Percentiles rank a stretch among this genome's conserved stretches.
Evolutionary conservation across 1,140 invertebrate species (phyloP).

Genomic region (Ladona fulva): DNA sequence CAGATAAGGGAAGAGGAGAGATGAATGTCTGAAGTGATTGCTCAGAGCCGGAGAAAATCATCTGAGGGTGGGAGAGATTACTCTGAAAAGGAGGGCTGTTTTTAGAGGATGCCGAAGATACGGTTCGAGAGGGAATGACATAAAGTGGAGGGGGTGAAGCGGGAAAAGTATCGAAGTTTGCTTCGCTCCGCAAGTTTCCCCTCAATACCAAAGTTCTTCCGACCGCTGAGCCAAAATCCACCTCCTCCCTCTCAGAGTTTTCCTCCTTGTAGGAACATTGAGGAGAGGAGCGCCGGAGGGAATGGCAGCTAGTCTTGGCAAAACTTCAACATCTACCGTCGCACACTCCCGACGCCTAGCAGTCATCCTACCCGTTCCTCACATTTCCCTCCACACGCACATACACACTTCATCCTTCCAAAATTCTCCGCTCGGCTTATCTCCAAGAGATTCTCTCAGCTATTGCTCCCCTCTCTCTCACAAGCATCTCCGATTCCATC

Average conservation of each 20-base stretch:
- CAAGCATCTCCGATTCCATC: not conserved
- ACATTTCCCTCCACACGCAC: not conserved
- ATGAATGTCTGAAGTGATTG: too few species aligned
- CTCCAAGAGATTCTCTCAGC: not conserved
- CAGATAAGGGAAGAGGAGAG: too few species aligned
- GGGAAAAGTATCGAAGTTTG: constrained; percentile 9
- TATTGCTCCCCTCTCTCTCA: not conserved
- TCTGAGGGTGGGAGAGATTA: not conserved
- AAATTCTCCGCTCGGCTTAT: not conserved
- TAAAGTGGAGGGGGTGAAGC: not conserved
- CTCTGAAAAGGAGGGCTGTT: not conserved
- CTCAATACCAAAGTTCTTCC: constrained; percentile 4
- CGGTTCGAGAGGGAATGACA: not conserved
- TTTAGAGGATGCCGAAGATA: not conserved
- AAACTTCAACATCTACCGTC: not conserved
- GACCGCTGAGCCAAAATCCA: not conserved
- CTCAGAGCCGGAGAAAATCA: not conserved
- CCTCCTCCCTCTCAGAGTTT: not conserved
- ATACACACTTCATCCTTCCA: not conserved
- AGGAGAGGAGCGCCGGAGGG: not conserved
- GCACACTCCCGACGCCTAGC: not conserved
- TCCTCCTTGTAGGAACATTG: not conserved
- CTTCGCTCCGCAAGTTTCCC: constrained; percentile 6
- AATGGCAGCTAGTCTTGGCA: not conserved
- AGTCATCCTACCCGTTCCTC: not conserved